Evolutionary conservation across 2,797 vertebrate genomes (phyloP).

Genomic region (Cetoscarus ocellatus): DNA sequence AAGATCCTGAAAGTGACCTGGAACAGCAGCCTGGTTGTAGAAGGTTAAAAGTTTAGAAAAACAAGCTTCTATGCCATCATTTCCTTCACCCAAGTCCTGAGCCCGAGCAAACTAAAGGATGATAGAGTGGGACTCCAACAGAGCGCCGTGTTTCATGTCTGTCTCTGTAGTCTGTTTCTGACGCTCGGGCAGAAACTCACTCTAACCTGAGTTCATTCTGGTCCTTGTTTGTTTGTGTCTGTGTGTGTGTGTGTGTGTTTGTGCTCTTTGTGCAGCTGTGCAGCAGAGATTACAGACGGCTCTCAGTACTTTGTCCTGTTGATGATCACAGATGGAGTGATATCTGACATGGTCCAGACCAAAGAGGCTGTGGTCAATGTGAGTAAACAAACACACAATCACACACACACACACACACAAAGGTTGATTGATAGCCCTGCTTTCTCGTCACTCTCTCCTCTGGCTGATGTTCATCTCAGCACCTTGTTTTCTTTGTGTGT

Average conservation of each 20-base stretch:
- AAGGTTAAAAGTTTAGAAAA: not conserved
- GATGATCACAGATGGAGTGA: slow-evolving; percentile 84
- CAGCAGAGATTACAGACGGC: slow-evolving; percentile 81
- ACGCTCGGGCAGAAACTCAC: slow-evolving; percentile 8
- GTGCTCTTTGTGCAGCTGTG: slow-evolving; percentile 66
- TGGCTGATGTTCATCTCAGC: slow-evolving; percentile 4
- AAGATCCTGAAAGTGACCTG: not conserved
- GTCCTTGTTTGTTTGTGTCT: not conserved
- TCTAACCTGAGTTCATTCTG: slow-evolving; percentile 20
- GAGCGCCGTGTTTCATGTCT: slow-evolving; percentile 13
- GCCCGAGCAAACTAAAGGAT: not conserved
- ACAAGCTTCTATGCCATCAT: not conserved
- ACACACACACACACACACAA: not conserved
- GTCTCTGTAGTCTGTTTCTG: not conserved
- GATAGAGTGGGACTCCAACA: not conserved
- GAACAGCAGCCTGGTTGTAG: not conserved
- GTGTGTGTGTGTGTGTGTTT: slow-evolving; percentile 28
- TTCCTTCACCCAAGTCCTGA: not conserved
- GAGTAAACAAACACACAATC: slow-evolving; percentile 58
- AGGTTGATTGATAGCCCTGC: slow-evolving; percentile 6
- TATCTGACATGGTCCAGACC: slow-evolving; percentile 83
- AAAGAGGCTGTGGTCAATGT: slow-evolving; percentile 83
- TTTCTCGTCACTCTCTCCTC: slow-evolving; percentile 9
- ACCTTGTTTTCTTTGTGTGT: not conserved
- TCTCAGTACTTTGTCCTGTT: slow-evolving; percentile 82